These are phyloP conservation scores for Podabrus alpinus DNA, from an alignment of 2,888 invertebrate species.

Conservation along the genomic window DNA sequence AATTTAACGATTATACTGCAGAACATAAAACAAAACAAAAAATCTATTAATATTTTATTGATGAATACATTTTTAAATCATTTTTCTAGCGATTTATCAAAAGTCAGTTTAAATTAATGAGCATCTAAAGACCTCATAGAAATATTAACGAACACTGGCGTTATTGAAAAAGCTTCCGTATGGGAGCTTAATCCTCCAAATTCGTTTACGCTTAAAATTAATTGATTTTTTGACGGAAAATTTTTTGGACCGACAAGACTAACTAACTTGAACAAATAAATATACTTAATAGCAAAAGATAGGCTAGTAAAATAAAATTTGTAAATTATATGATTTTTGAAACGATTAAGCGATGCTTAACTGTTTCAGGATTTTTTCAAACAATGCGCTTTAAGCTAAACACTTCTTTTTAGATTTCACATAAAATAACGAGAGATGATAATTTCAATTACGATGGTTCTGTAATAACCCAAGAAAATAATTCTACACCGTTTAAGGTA, in stretches of 20 bases:
- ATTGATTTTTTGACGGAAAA: neutral
- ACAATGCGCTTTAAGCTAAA: neutral
- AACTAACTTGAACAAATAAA: neutral
- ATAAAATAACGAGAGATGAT: neutral
- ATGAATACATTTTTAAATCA: neutral
- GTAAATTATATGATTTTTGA: neutral
- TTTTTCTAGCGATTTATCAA: neutral
- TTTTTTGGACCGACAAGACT: neutral
- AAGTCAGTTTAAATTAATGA: neutral
- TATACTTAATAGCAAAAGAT: too few species aligned
- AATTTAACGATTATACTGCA: neutral
- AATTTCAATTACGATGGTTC: neutral
- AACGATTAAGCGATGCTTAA: neutral
- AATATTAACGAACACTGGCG: neutral
- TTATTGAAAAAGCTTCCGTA: neutral
- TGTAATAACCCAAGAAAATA: neutral
- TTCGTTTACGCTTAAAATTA: neutral
- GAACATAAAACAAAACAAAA: neutral
- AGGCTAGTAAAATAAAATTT: neutral
- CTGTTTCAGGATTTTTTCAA: neutral
- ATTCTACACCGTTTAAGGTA: neutral
- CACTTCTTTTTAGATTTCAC: neutral
- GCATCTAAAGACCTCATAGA: neutral
- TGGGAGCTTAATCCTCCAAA: neutral
- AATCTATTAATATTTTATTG: neutral